Evolutionary conservation across 2,797 vertebrate species (phyloP).

Genomic region (Typhlichthys subterraneus): DNA sequence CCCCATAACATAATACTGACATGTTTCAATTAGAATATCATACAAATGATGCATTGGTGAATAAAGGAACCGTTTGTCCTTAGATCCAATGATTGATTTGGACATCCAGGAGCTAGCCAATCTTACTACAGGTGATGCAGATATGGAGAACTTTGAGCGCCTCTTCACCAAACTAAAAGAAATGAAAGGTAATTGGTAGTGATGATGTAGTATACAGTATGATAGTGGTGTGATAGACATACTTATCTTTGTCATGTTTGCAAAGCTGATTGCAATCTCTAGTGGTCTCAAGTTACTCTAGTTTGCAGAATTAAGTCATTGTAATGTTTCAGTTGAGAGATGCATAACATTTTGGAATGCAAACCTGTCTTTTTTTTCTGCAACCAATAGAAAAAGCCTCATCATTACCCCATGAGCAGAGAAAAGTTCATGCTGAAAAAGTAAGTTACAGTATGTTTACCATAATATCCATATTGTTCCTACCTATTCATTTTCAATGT

Average conservation of each 20-base stretch:
- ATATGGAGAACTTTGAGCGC: slow-evolving; percentile 94
- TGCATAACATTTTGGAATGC: background rate
- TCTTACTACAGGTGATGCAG: slow-evolving; percentile 91
- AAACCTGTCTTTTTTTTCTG: slow-evolving; percentile 1
- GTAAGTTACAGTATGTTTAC: slow-evolving; percentile 66
- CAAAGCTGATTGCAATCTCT: too few relatives aligned
- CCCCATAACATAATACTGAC: background rate
- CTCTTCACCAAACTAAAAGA: slow-evolving; percentile 96
- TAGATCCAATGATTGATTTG: slow-evolving; percentile 89
- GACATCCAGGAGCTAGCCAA: slow-evolving; percentile 96
- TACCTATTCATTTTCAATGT: too few relatives aligned
- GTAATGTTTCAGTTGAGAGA: too few relatives aligned
- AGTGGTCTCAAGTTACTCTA: too few relatives aligned
- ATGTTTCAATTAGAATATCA: background rate
- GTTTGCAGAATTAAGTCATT: too few relatives aligned
- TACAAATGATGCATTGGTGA: slow-evolving; percentile 52
- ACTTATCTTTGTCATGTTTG: too few relatives aligned
- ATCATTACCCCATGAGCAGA: slow-evolving; percentile 93
- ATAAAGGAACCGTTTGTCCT: background rate
- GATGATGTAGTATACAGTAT: too few relatives aligned
- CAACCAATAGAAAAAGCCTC: slow-evolving; percentile 89
- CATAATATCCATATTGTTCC: background rate
- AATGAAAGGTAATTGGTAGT: slow-evolving; percentile 90
- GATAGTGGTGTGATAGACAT: too few relatives aligned
- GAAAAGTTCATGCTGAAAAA: slow-evolving; percentile 97